Percentiles rank a stretch among this genome's conserved stretches.
Conservation (phyloP, 2,888 invertebrate species). For the Eristalis pertinax region DNA sequence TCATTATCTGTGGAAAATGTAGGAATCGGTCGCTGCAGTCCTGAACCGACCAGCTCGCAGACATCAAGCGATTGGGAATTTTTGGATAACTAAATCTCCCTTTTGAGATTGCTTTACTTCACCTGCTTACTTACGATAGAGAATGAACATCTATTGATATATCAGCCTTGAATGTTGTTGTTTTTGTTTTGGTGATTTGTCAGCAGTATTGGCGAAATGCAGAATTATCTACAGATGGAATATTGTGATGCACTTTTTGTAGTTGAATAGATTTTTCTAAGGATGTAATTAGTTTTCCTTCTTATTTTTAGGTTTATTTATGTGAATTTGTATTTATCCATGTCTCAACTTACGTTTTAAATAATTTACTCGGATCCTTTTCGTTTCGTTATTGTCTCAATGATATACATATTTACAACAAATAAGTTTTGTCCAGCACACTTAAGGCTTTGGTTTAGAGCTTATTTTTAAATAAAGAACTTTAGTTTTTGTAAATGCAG, state of each 20-base stretch:
- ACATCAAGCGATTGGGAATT: constrained; percentile 81
- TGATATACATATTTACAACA: neutral
- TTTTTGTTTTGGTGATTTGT: constrained; percentile 7
- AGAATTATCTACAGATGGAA: constrained; percentile 13
- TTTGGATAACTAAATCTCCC: constrained; percentile 76
- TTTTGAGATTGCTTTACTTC: constrained; percentile 18
- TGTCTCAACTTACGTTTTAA: neutral
- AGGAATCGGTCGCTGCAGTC: constrained; percentile 33
- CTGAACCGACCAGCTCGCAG: constrained; percentile 73
- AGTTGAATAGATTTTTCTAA: constrained; percentile 9
- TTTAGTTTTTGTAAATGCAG: constrained; percentile 3
- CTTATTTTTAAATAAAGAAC: constrained; percentile 31
- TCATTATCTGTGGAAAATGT: constrained; percentile 82
- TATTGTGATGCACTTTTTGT: constrained; percentile 67
- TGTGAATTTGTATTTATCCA: constrained; percentile 13
- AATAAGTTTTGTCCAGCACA: neutral
- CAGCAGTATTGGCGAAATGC: constrained; percentile 4
- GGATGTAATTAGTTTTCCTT: constrained; percentile 18
- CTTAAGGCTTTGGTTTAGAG: constrained; percentile 29
- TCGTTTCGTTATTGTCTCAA: neutral
- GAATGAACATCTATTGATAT: constrained; percentile 27
- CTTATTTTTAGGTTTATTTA: neutral
- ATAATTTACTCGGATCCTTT: neutral
- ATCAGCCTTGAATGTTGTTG: constrained; percentile 48
- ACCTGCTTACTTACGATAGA: constrained; percentile 6